Base-by-base conservation (phyloP, 2,888 invertebrate species). In the Congeria kusceri region DNA sequence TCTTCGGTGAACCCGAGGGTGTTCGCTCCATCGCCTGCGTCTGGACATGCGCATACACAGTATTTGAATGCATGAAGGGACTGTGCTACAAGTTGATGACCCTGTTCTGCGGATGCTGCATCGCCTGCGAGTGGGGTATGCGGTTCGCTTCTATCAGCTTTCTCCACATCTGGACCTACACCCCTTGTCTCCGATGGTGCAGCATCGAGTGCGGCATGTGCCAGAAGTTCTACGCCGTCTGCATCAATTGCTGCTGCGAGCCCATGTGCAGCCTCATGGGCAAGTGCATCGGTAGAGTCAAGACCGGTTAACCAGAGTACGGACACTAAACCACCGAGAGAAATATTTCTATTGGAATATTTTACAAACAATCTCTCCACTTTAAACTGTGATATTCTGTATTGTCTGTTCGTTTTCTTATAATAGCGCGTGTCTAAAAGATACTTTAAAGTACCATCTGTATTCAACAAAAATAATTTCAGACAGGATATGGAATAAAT, bases 1-100 rank as follows among this genome's bases (percentile, higher is more conserved):
- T 88, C 13, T 47, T 90, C 28, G 91, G 80, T 0, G 91, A 91
- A 67, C 90, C 90, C 0, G 89, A 89, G 25, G 89, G 87, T 9
- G 80, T 85, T 15, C 87, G 85, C 44, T 86, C 85, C 64, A 81
- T 96, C 0, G 96, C 96, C 91, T 96, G 96, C 92, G 95, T 96
- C 57, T 96, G 96, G 96, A 94, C 95, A 11, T 93, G 95, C 62
- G 95, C 96, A 88, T 94, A 95, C 87, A 74, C 53, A n/a, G 87
- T 96, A 92, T 96, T 96, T 94, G 94, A 95, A 61, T 94, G 95
- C 85, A 95, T 96, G 23, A 95, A 95, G 85, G 95, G 95, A 92
- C 95, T 95, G 92, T 96, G 96, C 92, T 96, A 96, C 94, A 95
- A 95, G n/a, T 91, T 95, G 63, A 94, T 96, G 56, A 95, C 96